phyloP scores from a whole-genome alignment of 2,888 invertebrate genomes.

The Agriotes lineatus region DNA sequence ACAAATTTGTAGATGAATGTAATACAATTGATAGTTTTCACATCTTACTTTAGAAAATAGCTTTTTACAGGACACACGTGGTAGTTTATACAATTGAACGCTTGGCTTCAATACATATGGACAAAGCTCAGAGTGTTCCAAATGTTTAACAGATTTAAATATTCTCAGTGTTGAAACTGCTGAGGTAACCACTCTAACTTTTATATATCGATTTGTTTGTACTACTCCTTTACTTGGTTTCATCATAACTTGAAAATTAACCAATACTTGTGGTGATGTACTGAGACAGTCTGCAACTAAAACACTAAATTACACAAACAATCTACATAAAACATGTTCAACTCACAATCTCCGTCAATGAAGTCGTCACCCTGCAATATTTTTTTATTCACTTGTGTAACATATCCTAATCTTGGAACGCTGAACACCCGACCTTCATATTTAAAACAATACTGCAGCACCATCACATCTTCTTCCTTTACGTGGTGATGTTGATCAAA shows the following conservation, averaged over 20 bases:
- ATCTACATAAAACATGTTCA: too few relatives aligned
- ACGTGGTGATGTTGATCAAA: slow-evolving; percentile 34
- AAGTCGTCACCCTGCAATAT: slow-evolving; percentile 26
- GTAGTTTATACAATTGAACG: slow-evolving; percentile 66
- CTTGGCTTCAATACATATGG: slow-evolving; percentile 72
- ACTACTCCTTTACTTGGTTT: slow-evolving; percentile 19
- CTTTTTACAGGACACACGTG: too few relatives aligned
- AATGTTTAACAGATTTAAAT: slow-evolving; percentile 73
- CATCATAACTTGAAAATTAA: slow-evolving; percentile 31
- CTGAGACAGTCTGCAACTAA: slow-evolving; percentile 28
- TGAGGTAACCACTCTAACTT: slow-evolving; percentile 61
- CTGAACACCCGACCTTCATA: slow-evolving; percentile 19
- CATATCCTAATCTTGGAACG: slow-evolving; percentile 35
- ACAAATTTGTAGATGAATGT: slow-evolving; percentile 49
- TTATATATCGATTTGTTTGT: slow-evolving; percentile 49
- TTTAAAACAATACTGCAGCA: slow-evolving; percentile 47
- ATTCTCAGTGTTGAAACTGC: slow-evolving; percentile 69
- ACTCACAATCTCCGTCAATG: slow-evolving; percentile 38
- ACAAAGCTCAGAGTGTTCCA: slow-evolving; percentile 72
- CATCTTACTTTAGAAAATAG: slow-evolving; percentile 61
- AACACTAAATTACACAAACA: too few relatives aligned
- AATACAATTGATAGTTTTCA: background rate
- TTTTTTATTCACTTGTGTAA: slow-evolving; percentile 31
- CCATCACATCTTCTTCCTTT: slow-evolving; percentile 50
- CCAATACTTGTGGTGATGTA: slow-evolving; percentile 17